These are phyloP conservation scores for Megastigmus dorsalis DNA, from an alignment of 2,888 invertebrate genomes.

Conservation along the genomic window DNA sequence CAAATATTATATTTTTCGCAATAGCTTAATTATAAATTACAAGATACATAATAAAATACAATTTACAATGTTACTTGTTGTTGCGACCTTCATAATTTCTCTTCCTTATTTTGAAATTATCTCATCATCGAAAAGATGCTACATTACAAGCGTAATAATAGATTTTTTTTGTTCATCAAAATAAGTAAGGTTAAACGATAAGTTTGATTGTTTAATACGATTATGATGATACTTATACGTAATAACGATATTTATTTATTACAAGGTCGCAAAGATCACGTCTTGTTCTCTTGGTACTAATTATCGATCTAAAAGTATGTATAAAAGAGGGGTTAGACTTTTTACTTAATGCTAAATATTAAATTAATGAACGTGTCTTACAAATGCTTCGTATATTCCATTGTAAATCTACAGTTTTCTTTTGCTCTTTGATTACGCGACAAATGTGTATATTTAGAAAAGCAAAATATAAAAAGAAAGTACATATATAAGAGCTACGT, in stretches of 20 bases:
- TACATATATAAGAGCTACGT: constrained; percentile 11
- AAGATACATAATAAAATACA: constrained; percentile 48
- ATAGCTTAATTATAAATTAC: constrained; percentile 47
- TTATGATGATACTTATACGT: constrained; percentile 7
- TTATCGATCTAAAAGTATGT: constrained; percentile 43
- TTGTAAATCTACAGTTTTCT: constrained; percentile 25
- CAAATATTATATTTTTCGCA: constrained; percentile 43
- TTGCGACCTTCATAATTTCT: constrained; percentile 11
- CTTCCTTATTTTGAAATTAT: constrained; percentile 7
- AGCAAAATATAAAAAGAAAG: constrained; percentile 21
- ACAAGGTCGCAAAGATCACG: constrained; percentile 46
- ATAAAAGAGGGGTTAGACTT: constrained; percentile 49
- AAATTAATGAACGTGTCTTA: constrained; percentile 49
- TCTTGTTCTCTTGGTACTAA: constrained; percentile 50
- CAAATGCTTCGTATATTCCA: constrained; percentile 41
- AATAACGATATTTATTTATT: constrained; percentile 7
- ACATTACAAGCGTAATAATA: background rate
- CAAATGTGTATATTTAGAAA: constrained; percentile 13
- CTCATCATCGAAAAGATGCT: background rate
- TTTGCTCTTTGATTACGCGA: constrained; percentile 7
- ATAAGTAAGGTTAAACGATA: background rate
- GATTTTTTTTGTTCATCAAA: constrained; percentile 8
- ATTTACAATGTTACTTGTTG: constrained; percentile 40
- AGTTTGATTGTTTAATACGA: background rate
- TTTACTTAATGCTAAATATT: constrained; percentile 41